Evolutionary conservation across 2,888 invertebrate species (phyloP).

Genomic region (Hedya salicella): DNA sequence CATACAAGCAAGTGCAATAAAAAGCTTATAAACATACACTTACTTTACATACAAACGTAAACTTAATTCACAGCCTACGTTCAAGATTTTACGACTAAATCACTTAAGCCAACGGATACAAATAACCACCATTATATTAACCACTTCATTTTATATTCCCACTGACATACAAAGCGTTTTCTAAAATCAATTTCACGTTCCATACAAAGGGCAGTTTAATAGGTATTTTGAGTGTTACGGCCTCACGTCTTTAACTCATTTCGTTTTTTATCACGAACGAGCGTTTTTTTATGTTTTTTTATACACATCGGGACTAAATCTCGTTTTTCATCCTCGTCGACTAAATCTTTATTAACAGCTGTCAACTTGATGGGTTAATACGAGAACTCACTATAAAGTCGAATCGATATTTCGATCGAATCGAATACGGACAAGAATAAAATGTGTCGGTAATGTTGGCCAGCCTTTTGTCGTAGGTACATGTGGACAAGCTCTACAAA

Average conservation of each 20-base stretch:
- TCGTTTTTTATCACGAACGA: conserved; percentile 12
- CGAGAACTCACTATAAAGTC: conserved; percentile 37
- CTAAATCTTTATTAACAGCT: conserved; percentile 47
- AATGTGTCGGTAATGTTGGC: too few relatives aligned
- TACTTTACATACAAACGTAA: neutral
- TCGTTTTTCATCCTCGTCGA: conserved; percentile 26
- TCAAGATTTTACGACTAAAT: conserved; percentile 6
- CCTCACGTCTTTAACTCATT: conserved; percentile 31
- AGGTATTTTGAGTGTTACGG: conserved; percentile 33
- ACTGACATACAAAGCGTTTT: conserved; percentile 3
- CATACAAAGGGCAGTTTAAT: conserved; percentile 24
- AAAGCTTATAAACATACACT: neutral
- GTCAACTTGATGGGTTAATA: conserved; percentile 44
- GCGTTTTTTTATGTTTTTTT: conserved; percentile 7
- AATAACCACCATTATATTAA: conserved; percentile 36
- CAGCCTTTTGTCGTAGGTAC: too few relatives aligned
- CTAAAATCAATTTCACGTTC: conserved; percentile 35
- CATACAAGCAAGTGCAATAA: neutral
- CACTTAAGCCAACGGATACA: conserved; percentile 8
- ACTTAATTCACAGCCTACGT: neutral
- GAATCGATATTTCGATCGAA: conserved; percentile 4
- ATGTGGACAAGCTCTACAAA: too few relatives aligned
- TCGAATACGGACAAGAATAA: too few relatives aligned
- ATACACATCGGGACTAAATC: neutral
- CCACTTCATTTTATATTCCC: conserved; percentile 21